phyloP scores from a whole-genome alignment of 1,140 invertebrate species.

The Fopius arisanus region DNA sequence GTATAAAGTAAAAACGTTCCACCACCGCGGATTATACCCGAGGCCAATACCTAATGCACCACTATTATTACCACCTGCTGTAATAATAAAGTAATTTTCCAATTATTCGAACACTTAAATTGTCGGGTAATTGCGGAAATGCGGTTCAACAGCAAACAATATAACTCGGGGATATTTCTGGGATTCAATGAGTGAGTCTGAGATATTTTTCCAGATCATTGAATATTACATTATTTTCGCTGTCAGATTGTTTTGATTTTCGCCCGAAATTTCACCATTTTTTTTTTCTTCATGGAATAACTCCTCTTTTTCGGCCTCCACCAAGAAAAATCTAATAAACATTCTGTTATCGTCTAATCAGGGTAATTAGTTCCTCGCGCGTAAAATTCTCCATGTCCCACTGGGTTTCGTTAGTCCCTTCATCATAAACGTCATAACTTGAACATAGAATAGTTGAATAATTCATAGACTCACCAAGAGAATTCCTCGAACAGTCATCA shows the following conservation, averaged over 20 bases:
- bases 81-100: slow-evolving; percentile 51
- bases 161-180: neutral
- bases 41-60: slow-evolving; percentile 18
- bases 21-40: slow-evolving; percentile 17
- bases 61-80: slow-evolving; percentile 53
- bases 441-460: neutral
- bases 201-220: neutral
- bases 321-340: no score
- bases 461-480: neutral
- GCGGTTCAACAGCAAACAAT: slow-evolving; percentile 12
- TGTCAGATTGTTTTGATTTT: no score
- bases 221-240: no score
- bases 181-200: neutral
- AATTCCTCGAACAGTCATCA: neutral
- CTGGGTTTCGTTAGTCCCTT: neutral
- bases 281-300: no score
- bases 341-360: no score
- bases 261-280: no score
- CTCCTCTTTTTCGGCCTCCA: no score
- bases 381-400: neutral
- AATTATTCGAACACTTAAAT: slow-evolving; percentile 50
- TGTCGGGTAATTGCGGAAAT: slow-evolving; percentile 22
- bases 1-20: slow-evolving; percentile 45
- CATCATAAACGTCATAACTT: neutral
- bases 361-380: neutral